Conservation (phyloP, 2,797 vertebrate genomes). For the Bucorvus abyssinicus region DNA sequence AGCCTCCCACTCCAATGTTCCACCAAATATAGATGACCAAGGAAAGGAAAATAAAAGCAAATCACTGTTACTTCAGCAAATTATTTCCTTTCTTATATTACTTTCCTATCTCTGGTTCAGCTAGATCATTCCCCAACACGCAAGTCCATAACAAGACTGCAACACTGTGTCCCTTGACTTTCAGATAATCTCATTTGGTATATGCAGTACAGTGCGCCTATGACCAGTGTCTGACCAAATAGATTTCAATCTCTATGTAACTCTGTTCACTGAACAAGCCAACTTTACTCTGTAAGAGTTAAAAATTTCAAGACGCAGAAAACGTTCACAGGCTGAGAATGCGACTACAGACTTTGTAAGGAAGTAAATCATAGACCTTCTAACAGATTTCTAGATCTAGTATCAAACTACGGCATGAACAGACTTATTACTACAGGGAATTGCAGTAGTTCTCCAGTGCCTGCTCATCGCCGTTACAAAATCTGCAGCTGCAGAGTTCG, state of each 20-base stretch:
- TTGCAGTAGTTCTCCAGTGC: not conserved
- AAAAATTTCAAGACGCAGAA: not conserved
- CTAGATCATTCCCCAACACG: not conserved
- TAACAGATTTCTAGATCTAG: not conserved
- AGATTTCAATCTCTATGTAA: not conserved
- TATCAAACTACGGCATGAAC: not conserved
- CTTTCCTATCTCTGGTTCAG: not conserved
- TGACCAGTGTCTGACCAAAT: not conserved
- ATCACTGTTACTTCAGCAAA: not conserved
- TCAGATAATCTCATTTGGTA: not conserved
- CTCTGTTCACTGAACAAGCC: conserved; percentile 17
- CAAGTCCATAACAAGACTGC: not conserved
- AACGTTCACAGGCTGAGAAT: not conserved
- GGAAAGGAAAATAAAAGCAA: not conserved
- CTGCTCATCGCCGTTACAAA: not conserved
- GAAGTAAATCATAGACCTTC: not conserved
- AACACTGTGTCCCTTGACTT: not conserved
- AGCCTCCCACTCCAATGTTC: not conserved
- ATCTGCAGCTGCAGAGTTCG: not conserved
- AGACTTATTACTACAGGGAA: not conserved
- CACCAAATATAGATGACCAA: not conserved
- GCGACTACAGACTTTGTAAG: not conserved
- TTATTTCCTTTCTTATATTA: not conserved
- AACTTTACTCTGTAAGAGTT: not conserved
- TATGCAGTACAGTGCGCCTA: not conserved